These are phyloP conservation scores for Zaprionus davidi DNA, from an alignment of 1,140 invertebrate genomes.

Conservation along the genomic window DNA sequence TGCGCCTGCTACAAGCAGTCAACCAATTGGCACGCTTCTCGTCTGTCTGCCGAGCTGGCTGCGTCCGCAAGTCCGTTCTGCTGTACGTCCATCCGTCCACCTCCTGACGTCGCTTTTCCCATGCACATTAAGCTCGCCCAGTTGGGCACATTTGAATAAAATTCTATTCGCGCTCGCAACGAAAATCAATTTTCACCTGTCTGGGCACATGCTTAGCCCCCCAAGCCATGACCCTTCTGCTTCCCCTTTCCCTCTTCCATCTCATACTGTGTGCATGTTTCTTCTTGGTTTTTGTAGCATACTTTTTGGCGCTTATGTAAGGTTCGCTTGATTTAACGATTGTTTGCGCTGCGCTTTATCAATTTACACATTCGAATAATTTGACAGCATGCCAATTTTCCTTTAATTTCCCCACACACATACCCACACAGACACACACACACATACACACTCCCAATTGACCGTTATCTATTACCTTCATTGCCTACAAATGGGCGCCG, in stretches of 20 bases:
- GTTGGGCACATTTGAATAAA: slow-evolving; percentile 83
- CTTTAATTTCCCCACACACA: slow-evolving; percentile 52
- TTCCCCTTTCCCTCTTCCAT: background rate
- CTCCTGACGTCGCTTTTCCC: slow-evolving; percentile 55
- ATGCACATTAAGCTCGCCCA: slow-evolving; percentile 77
- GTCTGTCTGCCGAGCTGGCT: background rate
- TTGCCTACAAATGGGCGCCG: slow-evolving; percentile 20
- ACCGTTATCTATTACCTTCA: slow-evolving; percentile 9
- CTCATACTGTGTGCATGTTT: slow-evolving; percentile 13
- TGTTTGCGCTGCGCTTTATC: slow-evolving; percentile 8
- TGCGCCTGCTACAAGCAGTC: slow-evolving; percentile 55
- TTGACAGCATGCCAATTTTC: slow-evolving; percentile 53
- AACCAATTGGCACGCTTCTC: slow-evolving; percentile 66
- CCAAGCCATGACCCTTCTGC: background rate
- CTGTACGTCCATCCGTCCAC: background rate
- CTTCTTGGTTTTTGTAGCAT: slow-evolving; percentile 44
- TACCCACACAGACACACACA: slow-evolving; percentile 20
- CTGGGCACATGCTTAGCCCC: slow-evolving; percentile 26
- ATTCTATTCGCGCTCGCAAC: slow-evolving; percentile 64
- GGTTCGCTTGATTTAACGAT: slow-evolving; percentile 14
- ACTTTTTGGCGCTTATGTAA: slow-evolving; percentile 69
- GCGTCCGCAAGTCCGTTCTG: background rate
- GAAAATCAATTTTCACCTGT: slow-evolving; percentile 56
- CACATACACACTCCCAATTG: slow-evolving; percentile 13
- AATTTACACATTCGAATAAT: slow-evolving; percentile 43